phyloP scores from a whole-genome alignment of 2,113 vertebrate genomes.

The Mormyrus lacerda region DNA sequence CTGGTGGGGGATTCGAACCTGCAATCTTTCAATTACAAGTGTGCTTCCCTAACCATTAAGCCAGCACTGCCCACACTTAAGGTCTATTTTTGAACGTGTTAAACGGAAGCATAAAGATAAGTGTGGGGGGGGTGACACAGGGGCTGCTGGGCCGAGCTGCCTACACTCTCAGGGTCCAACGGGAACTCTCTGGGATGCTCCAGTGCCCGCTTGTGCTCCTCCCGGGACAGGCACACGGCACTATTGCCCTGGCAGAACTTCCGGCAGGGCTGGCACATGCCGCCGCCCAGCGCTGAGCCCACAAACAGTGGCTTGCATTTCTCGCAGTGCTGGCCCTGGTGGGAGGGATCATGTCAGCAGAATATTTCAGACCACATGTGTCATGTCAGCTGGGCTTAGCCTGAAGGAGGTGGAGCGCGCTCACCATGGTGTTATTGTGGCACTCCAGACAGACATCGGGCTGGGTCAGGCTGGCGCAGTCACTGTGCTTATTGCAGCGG shows the following conservation, averaged over 20 bases:
- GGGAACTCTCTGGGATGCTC: slow-evolving; percentile 62
- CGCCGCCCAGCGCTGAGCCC: slow-evolving; percentile 74
- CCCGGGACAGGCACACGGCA: slow-evolving; percentile 70
- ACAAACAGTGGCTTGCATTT: slow-evolving; percentile 83
- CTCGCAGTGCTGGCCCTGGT: slow-evolving; percentile 78
- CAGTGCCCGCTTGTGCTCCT: slow-evolving; percentile 66
- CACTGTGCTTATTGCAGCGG: slow-evolving; percentile 84
- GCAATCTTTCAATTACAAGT: no score
- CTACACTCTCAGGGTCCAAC: slow-evolving; percentile 66
- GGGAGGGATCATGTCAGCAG: background rate
- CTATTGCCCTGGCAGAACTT: slow-evolving; percentile 80
- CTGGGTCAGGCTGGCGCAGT: slow-evolving; percentile 69
- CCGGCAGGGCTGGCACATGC: slow-evolving; percentile 74
- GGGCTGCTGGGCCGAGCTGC: background rate
- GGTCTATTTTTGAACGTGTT: background rate
- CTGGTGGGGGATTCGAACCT: no score
- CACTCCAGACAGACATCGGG: slow-evolving; percentile 75
- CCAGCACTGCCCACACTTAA: no score
- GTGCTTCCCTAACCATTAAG: no score
- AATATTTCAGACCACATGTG: background rate
- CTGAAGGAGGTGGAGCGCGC: background rate
- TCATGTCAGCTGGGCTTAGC: background rate
- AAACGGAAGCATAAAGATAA: background rate
- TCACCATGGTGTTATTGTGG: slow-evolving; percentile 78
- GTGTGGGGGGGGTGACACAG: background rate